phyloP scores from a whole-genome alignment of 2,888 invertebrate genomes.

The Siphonodentalium dalli region DNA sequence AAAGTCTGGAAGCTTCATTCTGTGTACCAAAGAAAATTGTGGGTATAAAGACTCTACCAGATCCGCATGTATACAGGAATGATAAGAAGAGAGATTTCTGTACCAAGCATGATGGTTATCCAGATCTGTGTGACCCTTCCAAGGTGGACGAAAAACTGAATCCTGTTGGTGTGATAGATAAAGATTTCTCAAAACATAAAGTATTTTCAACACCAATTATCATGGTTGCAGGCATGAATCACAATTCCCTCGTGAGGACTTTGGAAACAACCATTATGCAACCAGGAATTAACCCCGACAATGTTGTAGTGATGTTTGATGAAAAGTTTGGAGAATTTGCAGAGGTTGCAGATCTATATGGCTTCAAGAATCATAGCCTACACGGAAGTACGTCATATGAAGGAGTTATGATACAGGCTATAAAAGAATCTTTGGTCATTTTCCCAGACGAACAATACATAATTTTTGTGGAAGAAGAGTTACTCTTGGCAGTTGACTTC shows the following conservation, averaged over 20 bases:
- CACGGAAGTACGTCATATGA: conserved; percentile 56
- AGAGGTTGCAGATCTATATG: conserved; percentile 63
- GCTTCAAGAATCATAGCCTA: conserved; percentile 58
- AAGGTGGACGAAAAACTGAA: no score
- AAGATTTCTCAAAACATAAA: no score
- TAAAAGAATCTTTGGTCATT: conserved; percentile 46
- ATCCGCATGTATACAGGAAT: conserved; percentile 64
- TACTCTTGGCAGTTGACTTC: conserved; percentile 68
- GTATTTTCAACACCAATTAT: no score
- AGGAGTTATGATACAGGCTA: conserved; percentile 53
- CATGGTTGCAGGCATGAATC: conserved; percentile 62
- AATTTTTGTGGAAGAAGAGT: conserved; percentile 68
- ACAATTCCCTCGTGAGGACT: conserved; percentile 64
- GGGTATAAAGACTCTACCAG: conserved; percentile 56
- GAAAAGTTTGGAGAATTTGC: conserved; percentile 64
- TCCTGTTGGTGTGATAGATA: no score
- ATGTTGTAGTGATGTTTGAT: conserved; percentile 65
- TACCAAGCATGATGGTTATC: conserved; percentile 65
- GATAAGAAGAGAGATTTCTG: conserved; percentile 65
- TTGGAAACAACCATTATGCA: conserved; percentile 68
- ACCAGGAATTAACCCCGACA: conserved; percentile 67
- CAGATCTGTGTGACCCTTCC: conserved; percentile 66
- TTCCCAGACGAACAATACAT: conserved; percentile 63
- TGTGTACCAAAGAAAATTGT: conserved; percentile 66
- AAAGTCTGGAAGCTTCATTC: conserved; percentile 63